These are phyloP conservation scores for Epinephelus cyanopodus DNA, from an alignment of 2,113 vertebrate genomes.

Conservation along the genomic window DNA sequence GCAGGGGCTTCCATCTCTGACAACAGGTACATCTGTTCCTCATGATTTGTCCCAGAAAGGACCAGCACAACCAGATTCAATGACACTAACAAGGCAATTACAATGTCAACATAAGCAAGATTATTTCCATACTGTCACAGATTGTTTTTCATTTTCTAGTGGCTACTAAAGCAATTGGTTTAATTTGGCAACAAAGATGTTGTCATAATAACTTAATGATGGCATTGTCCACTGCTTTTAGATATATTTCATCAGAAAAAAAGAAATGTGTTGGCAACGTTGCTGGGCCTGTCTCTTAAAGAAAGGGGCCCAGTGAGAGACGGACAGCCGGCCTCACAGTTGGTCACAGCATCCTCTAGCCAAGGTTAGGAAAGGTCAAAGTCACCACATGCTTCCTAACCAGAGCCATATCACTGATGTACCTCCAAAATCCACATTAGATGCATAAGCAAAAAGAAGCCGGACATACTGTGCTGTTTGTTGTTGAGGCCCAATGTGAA, in stretches of 20 bases:
- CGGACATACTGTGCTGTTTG: background rate
- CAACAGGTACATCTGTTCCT: slow-evolving; percentile 60
- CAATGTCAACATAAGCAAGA: slow-evolving; percentile 23
- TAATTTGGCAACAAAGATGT: slow-evolving; percentile 6
- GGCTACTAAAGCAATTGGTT: background rate
- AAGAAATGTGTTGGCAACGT: slow-evolving; percentile 38
- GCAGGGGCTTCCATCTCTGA: slow-evolving; percentile 38
- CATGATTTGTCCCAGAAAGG: slow-evolving; percentile 9
- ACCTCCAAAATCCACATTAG: slow-evolving; percentile 48
- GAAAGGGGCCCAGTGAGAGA: slow-evolving; percentile 67
- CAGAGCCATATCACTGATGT: slow-evolving; percentile 55
- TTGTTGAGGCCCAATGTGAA: slow-evolving; percentile 6
- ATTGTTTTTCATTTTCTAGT: background rate
- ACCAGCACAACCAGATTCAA: slow-evolving; percentile 6
- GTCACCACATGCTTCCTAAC: slow-evolving; percentile 73
- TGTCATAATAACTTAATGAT: background rate
- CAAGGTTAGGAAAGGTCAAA: slow-evolving; percentile 81
- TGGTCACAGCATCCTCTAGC: slow-evolving; percentile 66
- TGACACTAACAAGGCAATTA: slow-evolving; percentile 3
- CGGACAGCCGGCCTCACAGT: slow-evolving; percentile 82
- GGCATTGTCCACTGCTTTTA: background rate
- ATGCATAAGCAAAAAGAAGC: slow-evolving; percentile 24
- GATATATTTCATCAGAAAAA: slow-evolving; percentile 20
- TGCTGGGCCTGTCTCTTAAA: slow-evolving; percentile 49
- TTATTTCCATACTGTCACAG: background rate